phyloP scores from a whole-genome alignment of 2,113 vertebrate species.

The Calypte anna region DNA sequence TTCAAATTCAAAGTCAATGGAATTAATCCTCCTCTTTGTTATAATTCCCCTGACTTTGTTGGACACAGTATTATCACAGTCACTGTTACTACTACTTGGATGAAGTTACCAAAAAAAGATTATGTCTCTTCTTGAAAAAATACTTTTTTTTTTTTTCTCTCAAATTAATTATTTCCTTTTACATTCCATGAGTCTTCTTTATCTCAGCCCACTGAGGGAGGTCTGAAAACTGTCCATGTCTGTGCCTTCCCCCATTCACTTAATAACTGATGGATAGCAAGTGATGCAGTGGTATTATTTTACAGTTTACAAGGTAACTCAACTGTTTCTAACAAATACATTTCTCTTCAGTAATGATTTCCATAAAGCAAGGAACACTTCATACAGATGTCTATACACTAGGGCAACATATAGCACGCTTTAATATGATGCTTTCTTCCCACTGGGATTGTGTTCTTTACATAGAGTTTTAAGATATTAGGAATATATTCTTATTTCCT shows the following conservation, averaged over 20 bases:
- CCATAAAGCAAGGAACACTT: background rate
- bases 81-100: background rate
- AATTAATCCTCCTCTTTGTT: background rate
- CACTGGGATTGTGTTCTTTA: background rate
- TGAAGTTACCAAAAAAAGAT: background rate
- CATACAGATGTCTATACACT: background rate
- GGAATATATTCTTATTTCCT: background rate
- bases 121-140: background rate
- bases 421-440: background rate
- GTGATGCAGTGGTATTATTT: background rate
- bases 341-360: background rate
- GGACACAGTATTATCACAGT: rapidly evolving
- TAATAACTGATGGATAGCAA: background rate
- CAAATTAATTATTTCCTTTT: background rate
- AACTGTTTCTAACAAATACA: background rate
- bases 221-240: background rate
- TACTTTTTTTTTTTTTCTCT: background rate
- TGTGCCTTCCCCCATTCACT: rapidly evolving
- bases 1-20: background rate
- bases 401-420: background rate
- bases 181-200: background rate
- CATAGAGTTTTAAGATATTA: background rate
- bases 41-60: background rate
- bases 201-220: background rate
- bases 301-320: background rate